Percentiles rank a stretch among this genome's conserved stretches.
phyloP scores from a whole-genome alignment of 2,113 vertebrate genomes.

The Rhynchomys soricoides region DNA sequence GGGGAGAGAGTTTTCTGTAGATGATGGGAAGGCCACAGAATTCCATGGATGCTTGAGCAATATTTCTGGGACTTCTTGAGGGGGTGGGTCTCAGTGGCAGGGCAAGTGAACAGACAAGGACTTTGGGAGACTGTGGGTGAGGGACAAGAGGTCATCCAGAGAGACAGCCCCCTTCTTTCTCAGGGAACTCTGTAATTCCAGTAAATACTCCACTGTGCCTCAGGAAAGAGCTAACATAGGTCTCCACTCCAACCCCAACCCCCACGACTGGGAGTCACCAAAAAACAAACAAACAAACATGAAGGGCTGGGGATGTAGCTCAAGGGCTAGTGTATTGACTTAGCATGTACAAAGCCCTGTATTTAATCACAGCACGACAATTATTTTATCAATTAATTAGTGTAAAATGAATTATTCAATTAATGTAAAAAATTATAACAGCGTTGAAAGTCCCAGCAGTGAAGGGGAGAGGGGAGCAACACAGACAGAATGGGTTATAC shows the following conservation, averaged over 20 bases:
- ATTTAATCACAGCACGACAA: not conserved
- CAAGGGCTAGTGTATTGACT: not conserved
- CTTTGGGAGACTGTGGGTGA: not conserved
- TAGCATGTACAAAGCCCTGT: not conserved
- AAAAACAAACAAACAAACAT: not conserved
- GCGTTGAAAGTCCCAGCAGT: not conserved
- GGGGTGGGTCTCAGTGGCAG: not conserved
- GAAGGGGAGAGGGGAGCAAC: not conserved
- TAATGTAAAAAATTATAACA: not conserved
- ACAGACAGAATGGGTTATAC: not conserved
- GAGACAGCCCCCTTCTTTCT: not conserved
- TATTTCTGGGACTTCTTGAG: not conserved
- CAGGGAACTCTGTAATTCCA: not conserved
- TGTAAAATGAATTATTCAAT: not conserved
- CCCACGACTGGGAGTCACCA: fast-evolving
- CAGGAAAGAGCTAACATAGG: not conserved
- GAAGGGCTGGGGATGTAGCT: not conserved
- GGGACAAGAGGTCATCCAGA: not conserved
- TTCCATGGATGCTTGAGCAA: not conserved
- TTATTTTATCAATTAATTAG: not conserved
- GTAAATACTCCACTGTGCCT: not conserved
- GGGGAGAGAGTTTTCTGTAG: not conserved
- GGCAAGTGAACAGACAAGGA: not conserved
- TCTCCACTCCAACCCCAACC: fast-evolving
- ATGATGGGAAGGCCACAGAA: fast-evolving